A percentile compares a stretch with the other conserved stretches of the same genome.
Conservation (phyloP, 2,888 invertebrate species). For the Sphaerolaimus hirsutus region DNA sequence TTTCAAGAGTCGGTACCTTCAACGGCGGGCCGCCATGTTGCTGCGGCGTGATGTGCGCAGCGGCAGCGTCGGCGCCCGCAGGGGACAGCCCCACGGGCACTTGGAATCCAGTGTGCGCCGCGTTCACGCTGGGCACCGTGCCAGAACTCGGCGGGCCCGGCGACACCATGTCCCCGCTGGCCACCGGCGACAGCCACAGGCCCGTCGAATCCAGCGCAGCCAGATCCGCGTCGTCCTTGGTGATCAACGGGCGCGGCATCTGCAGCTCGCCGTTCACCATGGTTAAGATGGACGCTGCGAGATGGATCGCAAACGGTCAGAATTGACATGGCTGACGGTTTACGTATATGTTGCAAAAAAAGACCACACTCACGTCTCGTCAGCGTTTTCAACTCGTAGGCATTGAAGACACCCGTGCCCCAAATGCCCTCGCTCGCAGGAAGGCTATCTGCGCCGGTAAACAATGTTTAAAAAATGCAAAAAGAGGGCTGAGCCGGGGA, state of each 20-base stretch:
- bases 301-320: no score
- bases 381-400: conserved; percentile 92
- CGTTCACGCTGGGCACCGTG: no score
- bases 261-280: conserved; percentile 8
- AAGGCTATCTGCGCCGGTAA: conserved; percentile 42
- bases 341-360: background rate
- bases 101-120: no score
- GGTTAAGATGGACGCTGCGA: conserved; percentile 8
- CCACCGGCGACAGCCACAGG: background rate
- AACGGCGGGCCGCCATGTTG: no score
- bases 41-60: background rate
- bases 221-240: background rate
- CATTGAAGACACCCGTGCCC: conserved; percentile 97
- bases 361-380: conserved; percentile 51
- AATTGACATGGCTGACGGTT: no score
- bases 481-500: conserved; percentile 14
- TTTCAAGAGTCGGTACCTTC: no score
- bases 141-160: no score
- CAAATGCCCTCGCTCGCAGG: conserved; percentile 96
- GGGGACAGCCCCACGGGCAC: no score
- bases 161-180: background rate
- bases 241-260: conserved; percentile 4
- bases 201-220: background rate
- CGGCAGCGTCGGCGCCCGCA: background rate
- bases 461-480: no score